Conservation (phyloP, 2,888 invertebrate species). For the Apodemia duryi region DNA sequence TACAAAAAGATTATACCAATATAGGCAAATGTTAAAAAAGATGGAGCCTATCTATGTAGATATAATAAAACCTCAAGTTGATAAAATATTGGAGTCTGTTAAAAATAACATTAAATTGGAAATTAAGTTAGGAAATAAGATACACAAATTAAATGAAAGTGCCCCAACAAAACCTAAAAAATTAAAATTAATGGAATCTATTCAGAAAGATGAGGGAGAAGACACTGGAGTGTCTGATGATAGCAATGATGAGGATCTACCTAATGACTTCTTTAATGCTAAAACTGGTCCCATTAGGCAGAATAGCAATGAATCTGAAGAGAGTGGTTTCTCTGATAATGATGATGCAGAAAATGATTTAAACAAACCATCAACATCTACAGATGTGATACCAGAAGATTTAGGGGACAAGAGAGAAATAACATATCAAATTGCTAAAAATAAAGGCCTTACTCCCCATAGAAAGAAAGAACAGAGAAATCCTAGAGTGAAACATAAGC, state of each 20-base stretch:
- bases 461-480: slow-evolving; percentile 95
- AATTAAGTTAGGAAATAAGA: slow-evolving; percentile 44
- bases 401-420: slow-evolving; percentile 86
- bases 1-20: slow-evolving; percentile 89
- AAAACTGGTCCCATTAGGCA: slow-evolving; percentile 22
- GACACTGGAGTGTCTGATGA: slow-evolving; percentile 68
- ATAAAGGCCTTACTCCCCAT: slow-evolving; percentile 94
- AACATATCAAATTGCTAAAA: slow-evolving; percentile 96
- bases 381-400: slow-evolving; percentile 47
- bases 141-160: slow-evolving; percentile 50
- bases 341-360: slow-evolving; percentile 52
- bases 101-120: slow-evolving; percentile 59
- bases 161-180: slow-evolving; percentile 53
- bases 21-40: slow-evolving; percentile 86
- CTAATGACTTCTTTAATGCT: slow-evolving; percentile 52
- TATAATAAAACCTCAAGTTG: slow-evolving; percentile 83
- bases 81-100: slow-evolving; percentile 79
- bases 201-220: slow-evolving; percentile 65
- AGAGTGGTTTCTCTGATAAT: slow-evolving; percentile 69
- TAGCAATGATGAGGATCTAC: slow-evolving; percentile 57
- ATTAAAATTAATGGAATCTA: slow-evolving; percentile 58
- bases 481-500: slow-evolving; percentile 96
- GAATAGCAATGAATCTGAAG: slow-evolving; percentile 58
- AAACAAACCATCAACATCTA: slow-evolving; percentile 55
- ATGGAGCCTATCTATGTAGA: slow-evolving; percentile 84